phyloP scores from a whole-genome alignment of 2,797 vertebrate genomes.

The Poliocrania exsul region DNA sequence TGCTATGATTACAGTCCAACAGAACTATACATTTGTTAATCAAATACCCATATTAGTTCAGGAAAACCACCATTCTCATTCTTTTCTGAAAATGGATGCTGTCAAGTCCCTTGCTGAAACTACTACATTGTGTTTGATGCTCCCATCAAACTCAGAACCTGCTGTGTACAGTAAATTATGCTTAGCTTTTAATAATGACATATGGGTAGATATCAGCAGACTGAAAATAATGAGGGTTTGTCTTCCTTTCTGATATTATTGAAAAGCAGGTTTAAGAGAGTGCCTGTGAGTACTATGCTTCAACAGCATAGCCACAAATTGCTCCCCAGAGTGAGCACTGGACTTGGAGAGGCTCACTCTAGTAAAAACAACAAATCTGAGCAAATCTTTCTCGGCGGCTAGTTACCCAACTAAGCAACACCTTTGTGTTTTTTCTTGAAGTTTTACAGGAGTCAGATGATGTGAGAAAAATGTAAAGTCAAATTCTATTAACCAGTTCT shows the following conservation, averaged over 20 bases:
- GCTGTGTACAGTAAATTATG: background rate
- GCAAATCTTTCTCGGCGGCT: background rate
- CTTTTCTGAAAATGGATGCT: background rate
- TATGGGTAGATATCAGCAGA: background rate
- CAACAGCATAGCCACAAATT: background rate
- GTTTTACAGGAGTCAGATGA: slow-evolving; percentile 1
- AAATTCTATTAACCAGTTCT: background rate
- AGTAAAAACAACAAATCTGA: background rate
- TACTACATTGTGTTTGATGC: background rate
- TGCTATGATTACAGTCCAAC: background rate
- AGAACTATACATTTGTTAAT: background rate
- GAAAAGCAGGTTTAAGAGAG: background rate
- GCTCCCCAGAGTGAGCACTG: background rate
- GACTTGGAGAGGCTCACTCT: background rate
- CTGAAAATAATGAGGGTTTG: background rate
- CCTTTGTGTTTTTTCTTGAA: slow-evolving; percentile 38
- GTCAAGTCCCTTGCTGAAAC: background rate
- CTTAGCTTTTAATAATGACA: slow-evolving; percentile 9
- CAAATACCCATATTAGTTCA: background rate
- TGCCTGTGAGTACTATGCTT: background rate
- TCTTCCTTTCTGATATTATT: background rate
- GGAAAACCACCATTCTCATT: slow-evolving; percentile 8
- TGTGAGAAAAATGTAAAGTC: background rate
- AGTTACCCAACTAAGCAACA: slow-evolving; percentile 15
- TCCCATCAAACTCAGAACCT: background rate